Conservation (phyloP, 2,888 invertebrate species). For the Chymomyza amoena region DNA sequence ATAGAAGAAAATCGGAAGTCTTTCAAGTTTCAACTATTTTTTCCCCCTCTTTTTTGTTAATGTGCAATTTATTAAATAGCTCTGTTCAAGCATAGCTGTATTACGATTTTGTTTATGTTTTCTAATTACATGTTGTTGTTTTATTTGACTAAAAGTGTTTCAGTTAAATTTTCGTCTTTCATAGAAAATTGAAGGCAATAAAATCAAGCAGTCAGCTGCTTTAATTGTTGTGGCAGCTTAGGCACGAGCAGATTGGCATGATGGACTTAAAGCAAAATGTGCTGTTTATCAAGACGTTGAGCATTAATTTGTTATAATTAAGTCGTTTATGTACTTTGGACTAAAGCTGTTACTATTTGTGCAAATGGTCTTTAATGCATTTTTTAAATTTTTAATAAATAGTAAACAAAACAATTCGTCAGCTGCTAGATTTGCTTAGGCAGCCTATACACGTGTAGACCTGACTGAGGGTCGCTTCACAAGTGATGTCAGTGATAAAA, state of each 20-base stretch:
- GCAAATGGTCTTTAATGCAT: no score
- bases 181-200: constrained; percentile 5
- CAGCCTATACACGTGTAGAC: neutral
- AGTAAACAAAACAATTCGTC: no score
- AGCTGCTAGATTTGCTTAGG: neutral
- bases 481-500: no score
- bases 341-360: no score
- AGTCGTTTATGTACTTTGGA: no score
- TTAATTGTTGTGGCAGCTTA: constrained; percentile 5
- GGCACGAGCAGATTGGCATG: neutral
- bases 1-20: neutral
- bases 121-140: constrained; percentile 16
- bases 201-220: constrained; percentile 17
- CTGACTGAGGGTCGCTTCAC: no score
- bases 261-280: neutral
- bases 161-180: constrained; percentile 25
- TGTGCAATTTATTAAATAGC: neutral
- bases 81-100: constrained; percentile 3
- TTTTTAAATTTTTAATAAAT: no score
- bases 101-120: constrained; percentile 14
- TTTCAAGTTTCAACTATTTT: neutral
- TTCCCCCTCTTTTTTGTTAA: neutral
- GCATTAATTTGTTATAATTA: no score
- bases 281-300: no score
- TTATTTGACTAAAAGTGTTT: constrained; percentile 7